Evolutionary conservation across 35 echinoderm and acorn worm species (phyloP).

Genomic region (Ophioderma brevispina): DNA sequence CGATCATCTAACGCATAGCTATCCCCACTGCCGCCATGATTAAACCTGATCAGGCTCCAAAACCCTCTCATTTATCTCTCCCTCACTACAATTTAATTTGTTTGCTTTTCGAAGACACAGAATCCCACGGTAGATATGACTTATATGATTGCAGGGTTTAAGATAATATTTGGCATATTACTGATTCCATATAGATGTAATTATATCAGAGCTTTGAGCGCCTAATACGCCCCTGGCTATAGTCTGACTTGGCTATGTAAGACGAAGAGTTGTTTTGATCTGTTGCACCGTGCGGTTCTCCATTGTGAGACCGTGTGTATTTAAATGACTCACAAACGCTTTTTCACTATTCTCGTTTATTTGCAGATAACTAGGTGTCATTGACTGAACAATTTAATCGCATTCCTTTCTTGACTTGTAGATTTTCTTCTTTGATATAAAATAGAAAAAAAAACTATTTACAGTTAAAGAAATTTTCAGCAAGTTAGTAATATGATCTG

Average conservation of each 20-base stretch:
- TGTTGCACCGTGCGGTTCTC: neutral
- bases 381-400: neutral
- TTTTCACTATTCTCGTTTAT: neutral
- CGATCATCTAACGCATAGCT: no score
- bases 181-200: conserved; percentile 14
- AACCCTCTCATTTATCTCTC: neutral
- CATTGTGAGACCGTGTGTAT: neutral
- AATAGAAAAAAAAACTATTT: neutral
- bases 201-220: conserved; percentile 13
- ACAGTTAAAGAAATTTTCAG: neutral
- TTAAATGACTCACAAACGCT: conserved; percentile 6
- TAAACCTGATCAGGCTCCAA: neutral
- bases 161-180: conserved; percentile 8
- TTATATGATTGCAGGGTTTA: conserved; percentile 7
- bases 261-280: neutral
- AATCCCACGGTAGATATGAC: neutral
- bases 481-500: neutral
- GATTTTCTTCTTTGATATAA: neutral
- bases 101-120: conserved; percentile 10
- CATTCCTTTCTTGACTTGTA: conserved; percentile 1
- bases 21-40: neutral
- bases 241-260: neutral
- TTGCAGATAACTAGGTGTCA: neutral
- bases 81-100: neutral
- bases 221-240: neutral